A percentile compares a stretch with the other conserved stretches of the same genome.
phyloP scores from a whole-genome alignment of 2,888 invertebrate species.

The Synanthedon myopaeformis region DNA sequence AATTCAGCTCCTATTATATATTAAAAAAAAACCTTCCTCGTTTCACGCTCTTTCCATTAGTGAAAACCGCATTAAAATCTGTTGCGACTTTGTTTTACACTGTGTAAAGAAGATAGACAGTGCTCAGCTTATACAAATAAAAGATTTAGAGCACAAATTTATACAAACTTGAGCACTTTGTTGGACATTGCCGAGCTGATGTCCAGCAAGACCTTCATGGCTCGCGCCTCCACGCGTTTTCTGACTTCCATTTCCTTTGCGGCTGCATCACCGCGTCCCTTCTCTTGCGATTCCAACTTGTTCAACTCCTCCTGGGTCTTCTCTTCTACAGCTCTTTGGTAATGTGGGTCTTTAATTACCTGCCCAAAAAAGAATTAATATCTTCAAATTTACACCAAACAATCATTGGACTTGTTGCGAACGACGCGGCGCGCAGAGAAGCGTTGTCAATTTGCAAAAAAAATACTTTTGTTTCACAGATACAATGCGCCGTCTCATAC shows the following conservation, averaged over 20 bases:
- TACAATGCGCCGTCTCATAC: too few relatives aligned
- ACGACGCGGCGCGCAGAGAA: too few relatives aligned
- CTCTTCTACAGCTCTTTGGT: constrained; percentile 78
- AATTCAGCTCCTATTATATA: too few relatives aligned
- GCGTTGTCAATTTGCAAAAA: too few relatives aligned
- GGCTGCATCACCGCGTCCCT: constrained; percentile 35
- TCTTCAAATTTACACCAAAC: too few relatives aligned
- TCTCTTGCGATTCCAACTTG: constrained; percentile 33
- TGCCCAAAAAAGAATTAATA: constrained; percentile 19
- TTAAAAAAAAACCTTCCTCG: too few relatives aligned
- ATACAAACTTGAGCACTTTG: constrained; percentile 54
- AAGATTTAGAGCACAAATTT: background rate
- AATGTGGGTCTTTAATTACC: constrained; percentile 78
- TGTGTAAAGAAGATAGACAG: background rate
- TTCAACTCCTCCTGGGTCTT: constrained; percentile 71
- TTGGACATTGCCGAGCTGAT: constrained; percentile 89
- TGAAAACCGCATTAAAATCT: too few relatives aligned
- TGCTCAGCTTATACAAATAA: background rate
- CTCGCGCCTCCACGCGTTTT: constrained; percentile 74
- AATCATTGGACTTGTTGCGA: too few relatives aligned
- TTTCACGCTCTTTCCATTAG: too few relatives aligned
- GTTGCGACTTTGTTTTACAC: too few relatives aligned
- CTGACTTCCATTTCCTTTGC: constrained; percentile 67
- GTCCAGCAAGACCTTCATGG: constrained; percentile 75
- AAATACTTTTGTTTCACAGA: too few relatives aligned